Base-by-base conservation (phyloP, 2,113 vertebrate species). In the Chaenogobius annularis region DNA sequence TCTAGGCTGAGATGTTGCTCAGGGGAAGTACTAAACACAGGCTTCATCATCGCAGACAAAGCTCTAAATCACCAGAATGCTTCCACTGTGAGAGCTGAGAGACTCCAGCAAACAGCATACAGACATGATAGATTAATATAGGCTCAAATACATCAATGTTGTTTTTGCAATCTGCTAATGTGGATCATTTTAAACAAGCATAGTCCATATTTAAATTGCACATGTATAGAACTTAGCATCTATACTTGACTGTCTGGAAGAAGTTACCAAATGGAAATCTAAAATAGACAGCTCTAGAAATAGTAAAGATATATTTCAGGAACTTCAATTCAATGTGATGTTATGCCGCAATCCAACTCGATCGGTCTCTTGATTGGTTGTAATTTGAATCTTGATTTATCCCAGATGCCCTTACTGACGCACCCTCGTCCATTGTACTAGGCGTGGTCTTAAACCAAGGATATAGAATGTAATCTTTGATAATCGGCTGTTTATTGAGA, bases 31-130 rank as follows among this genome's bases (percentile, higher is more conserved):
- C 61, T 63, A 63, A 63, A 63, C 61, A 63, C 35, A 63, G 61
- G 61, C 61, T 63, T 63, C 61, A 63, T 63, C 61, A 63, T 63
- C 10, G 61, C 61, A 63, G 61, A 63, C 61, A 63, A 63, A 63
- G 61, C 35, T 9, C 35, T 63, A 63, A 63, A 63, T 63, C 61
- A 63, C 61, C 61, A 63, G 35, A 63, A 63, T 63, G 61, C 61
- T n/a, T 63, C 61, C 37, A 63, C 35, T 19, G 59, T 19, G 61
- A 43, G 17, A 63, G 35, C 35, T 40, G 37, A n/a, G 31, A 63
- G 61, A 43, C 31, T 63, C 31, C 17, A 63, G 61, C 61, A 63
- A 43, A 63, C 61, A 63, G 31, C 61, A 63, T 63, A 63, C 17
- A 63, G 61, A 43, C 61, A 43, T 63, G 31, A 40, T 40, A 63